These are phyloP conservation scores for Isotomurus palustris DNA, from an alignment of 2,888 invertebrate species.

Conservation along the genomic window DNA sequence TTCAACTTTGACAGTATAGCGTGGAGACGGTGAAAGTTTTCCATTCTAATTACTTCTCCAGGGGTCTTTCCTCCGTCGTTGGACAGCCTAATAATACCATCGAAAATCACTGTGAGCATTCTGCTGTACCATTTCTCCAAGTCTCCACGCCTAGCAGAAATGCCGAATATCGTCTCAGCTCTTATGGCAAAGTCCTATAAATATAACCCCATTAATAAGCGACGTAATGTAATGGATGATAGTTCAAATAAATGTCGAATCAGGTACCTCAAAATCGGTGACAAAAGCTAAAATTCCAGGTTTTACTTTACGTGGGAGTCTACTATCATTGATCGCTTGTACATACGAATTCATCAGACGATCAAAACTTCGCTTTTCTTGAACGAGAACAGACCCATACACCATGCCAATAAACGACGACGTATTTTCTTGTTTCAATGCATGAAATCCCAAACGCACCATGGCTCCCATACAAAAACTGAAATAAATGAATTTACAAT, in stretches of 20 bases:
- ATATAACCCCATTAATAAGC: constrained; percentile 1
- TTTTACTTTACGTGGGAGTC: constrained; percentile 68
- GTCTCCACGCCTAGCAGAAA: constrained; percentile 80
- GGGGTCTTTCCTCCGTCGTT: constrained; percentile 87
- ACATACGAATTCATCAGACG: constrained; percentile 80
- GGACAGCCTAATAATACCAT: constrained; percentile 72
- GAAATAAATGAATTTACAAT: constrained; percentile 15
- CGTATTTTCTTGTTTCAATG: constrained; percentile 80
- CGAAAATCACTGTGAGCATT: constrained; percentile 76
- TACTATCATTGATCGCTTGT: constrained; percentile 72
- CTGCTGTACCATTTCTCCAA: constrained; percentile 86
- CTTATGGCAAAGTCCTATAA: constrained; percentile 70
- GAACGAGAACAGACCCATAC: constrained; percentile 77
- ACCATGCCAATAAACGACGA: constrained; percentile 83
- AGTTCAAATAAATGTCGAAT: no score
- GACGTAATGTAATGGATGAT: neutral
- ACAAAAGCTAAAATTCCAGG: constrained; percentile 87
- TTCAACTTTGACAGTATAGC: constrained; percentile 81
- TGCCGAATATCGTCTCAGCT: constrained; percentile 80
- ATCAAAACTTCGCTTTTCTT: constrained; percentile 86
- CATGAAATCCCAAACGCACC: constrained; percentile 86
- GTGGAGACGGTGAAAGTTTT: constrained; percentile 93
- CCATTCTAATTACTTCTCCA: constrained; percentile 84
- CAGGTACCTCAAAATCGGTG: constrained; percentile 70
- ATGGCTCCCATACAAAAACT: constrained; percentile 92